Percentiles rank a stretch among this genome's conserved stretches.
Evolutionary conservation across 2,888 invertebrate genomes (phyloP).

Genomic region (Drosophila mettleri): DNA sequence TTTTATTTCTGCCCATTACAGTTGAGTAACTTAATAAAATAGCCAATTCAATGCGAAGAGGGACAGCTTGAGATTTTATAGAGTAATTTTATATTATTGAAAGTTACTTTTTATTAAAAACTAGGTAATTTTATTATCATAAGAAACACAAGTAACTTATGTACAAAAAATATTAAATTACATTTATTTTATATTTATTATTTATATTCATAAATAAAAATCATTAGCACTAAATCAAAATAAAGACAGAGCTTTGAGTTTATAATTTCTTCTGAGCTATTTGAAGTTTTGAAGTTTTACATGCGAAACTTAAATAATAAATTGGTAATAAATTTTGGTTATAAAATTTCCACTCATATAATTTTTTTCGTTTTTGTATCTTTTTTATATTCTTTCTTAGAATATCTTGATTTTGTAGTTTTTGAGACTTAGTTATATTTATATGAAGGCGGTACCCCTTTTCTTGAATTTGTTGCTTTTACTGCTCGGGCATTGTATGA

Average conservation of each 20-base stretch:
- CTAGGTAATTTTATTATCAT: not conserved
- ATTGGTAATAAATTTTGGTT: too few species aligned
- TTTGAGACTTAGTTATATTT: not conserved
- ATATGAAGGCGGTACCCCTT: not conserved
- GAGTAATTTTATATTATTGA: not conserved
- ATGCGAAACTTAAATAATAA: too few species aligned
- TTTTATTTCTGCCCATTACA: slow-evolving; percentile 13
- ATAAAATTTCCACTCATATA: too few species aligned
- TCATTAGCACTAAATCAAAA: too few species aligned
- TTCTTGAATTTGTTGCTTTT: not conserved
- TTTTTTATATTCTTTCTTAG: not conserved
- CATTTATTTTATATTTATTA: too few species aligned
- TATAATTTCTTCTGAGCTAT: too few species aligned
- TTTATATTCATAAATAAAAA: too few species aligned
- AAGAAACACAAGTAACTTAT: not conserved
- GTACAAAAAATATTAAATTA: not conserved
- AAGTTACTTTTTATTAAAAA: not conserved
- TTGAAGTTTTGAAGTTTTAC: too few species aligned
- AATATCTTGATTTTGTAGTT: not conserved
- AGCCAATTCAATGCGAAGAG: not conserved
- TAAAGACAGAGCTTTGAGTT: too few species aligned
- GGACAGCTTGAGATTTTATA: not conserved
- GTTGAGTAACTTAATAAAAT: slow-evolving; percentile 2
- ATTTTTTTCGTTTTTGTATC: too few species aligned
- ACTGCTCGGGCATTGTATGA: not conserved